phyloP scores from a whole-genome alignment of 1,140 invertebrate species.

The Neuroterus valhalla region DNA sequence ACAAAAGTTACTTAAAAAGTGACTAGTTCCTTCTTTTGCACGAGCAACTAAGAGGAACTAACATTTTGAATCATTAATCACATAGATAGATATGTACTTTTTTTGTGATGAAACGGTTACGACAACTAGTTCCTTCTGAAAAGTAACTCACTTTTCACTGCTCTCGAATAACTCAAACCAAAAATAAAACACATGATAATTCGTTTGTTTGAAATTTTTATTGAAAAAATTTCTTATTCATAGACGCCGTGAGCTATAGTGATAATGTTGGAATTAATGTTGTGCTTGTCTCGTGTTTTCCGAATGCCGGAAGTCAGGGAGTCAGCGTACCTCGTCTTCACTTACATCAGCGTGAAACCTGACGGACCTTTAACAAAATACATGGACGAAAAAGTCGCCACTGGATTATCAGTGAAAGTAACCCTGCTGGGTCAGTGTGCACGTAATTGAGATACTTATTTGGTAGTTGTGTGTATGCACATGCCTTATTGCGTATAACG shows the following conservation, averaged over 20 bases:
- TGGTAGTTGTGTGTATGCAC: neutral
- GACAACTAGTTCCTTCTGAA: too few relatives aligned
- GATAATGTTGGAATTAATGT: neutral
- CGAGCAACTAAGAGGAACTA: too few relatives aligned
- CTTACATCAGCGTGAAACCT: constrained; percentile 27
- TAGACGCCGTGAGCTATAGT: too few relatives aligned
- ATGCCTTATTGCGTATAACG: neutral
- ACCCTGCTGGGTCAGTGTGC: constrained; percentile 14
- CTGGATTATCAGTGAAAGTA: constrained; percentile 28
- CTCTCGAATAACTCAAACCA: too few relatives aligned
- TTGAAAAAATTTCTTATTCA: neutral
- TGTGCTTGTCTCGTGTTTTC: neutral
- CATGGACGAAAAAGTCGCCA: constrained; percentile 28
- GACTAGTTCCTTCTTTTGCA: too few relatives aligned
- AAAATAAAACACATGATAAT: too few relatives aligned
- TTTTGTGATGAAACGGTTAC: too few relatives aligned
- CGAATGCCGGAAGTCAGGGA: constrained; percentile 16
- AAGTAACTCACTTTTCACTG: too few relatives aligned
- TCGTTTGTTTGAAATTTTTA: too few relatives aligned
- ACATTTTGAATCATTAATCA: too few relatives aligned
- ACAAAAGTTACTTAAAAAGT: too few relatives aligned
- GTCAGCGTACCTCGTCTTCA: constrained; percentile 21
- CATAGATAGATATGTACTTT: too few relatives aligned
- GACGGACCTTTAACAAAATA: constrained; percentile 25
- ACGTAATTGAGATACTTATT: constrained; percentile 21